phyloP scores from a whole-genome alignment of 2,888 invertebrate genomes.

The Rhogogaster chlorosoma region DNA sequence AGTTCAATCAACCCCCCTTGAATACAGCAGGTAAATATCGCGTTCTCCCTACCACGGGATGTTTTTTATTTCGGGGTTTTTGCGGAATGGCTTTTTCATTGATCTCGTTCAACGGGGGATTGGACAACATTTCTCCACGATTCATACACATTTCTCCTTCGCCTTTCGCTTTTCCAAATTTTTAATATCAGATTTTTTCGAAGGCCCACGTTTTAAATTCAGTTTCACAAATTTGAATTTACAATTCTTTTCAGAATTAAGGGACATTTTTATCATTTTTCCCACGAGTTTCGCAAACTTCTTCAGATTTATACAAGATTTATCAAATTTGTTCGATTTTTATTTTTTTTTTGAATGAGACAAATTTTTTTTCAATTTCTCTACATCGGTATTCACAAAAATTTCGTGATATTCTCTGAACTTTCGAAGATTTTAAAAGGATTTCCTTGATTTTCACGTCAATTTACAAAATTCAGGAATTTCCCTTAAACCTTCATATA shows the following conservation, averaged over 20 bases:
- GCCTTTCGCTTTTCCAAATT: neutral
- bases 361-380: neutral
- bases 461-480: neutral
- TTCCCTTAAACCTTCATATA: neutral
- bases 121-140: neutral
- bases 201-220: neutral
- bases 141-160: neutral
- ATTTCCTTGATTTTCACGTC: neutral
- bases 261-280: neutral
- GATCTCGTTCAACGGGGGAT: neutral
- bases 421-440: neutral
- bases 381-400: neutral
- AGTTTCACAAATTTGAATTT: too few relatives aligned
- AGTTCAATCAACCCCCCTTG: slow-evolving; percentile 69
- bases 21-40: slow-evolving; percentile 67
- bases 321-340: neutral
- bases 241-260: neutral
- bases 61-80: neutral
- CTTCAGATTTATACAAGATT: neutral
- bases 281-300: neutral
- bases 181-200: neutral
- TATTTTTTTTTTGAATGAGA: neutral
- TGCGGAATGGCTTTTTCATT: neutral
- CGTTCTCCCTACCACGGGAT: neutral
- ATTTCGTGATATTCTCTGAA: neutral